phyloP scores from a whole-genome alignment of 2,113 vertebrate species.

The Trematomus loennbergii region DNA sequence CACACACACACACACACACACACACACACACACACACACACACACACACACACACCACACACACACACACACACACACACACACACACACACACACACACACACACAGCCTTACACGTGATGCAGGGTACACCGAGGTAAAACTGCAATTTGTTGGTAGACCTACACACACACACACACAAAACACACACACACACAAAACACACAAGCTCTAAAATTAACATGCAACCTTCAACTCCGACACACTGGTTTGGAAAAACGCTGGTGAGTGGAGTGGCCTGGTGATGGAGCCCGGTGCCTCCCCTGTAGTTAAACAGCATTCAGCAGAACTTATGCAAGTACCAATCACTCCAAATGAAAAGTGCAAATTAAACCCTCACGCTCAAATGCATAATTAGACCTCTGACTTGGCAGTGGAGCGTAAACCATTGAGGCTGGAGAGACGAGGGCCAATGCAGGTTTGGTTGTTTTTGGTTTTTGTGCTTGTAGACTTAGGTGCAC shows the following conservation, averaged over 20 bases:
- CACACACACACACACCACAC: slow-evolving; percentile 3
- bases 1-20: not conserved
- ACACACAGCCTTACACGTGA: no score
- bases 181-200: not conserved
- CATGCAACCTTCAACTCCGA: slow-evolving; percentile 5
- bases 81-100: not conserved
- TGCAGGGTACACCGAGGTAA: no score
- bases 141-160: no score
- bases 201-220: slow-evolving; percentile 5
- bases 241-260: slow-evolving; percentile 45
- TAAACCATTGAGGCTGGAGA: slow-evolving; percentile 62
- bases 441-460: slow-evolving; percentile 46
- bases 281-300: slow-evolving; percentile 40
- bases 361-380: slow-evolving; percentile 81
- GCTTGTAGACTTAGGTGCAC: slow-evolving; percentile 22
- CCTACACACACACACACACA: no score
- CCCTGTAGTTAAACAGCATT: slow-evolving; percentile 69
- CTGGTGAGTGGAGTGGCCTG: slow-evolving; percentile 33
- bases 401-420: slow-evolving; percentile 73
- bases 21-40: slow-evolving; percentile 21
- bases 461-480: not conserved
- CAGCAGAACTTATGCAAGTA: slow-evolving; percentile 67
- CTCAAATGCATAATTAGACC: slow-evolving; percentile 81
- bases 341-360: slow-evolving; percentile 81
- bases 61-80: not conserved